phyloP scores from a whole-genome alignment of 1,140 invertebrate species.

The Apis cerana region DNA sequence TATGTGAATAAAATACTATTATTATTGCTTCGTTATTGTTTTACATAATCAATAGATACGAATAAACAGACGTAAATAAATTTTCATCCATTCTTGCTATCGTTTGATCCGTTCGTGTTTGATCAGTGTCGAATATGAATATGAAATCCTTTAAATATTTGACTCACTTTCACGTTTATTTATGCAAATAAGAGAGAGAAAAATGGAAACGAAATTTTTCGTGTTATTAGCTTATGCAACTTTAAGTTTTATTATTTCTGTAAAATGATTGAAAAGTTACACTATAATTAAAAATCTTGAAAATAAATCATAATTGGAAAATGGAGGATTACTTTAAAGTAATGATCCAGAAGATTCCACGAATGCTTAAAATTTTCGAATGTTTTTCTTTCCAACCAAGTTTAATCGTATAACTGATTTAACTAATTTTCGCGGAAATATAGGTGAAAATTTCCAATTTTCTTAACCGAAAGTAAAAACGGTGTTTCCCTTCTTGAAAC shows the following conservation, averaged over 20 bases:
- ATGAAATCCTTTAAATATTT: not conserved
- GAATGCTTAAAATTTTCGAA: conserved; percentile 7
- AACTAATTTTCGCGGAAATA: not conserved
- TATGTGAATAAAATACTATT: no score
- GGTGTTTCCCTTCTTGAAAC: not conserved
- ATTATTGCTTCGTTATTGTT: no score
- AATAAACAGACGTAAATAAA: conserved; percentile 2
- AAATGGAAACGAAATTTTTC: not conserved
- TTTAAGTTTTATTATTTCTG: not conserved
- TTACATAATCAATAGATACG: not conserved
- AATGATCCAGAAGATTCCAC: not conserved
- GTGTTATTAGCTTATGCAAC: not conserved
- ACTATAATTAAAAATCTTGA: not conserved
- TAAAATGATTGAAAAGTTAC: no score
- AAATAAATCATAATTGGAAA: no score
- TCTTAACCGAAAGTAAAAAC: not conserved
- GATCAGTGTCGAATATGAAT: not conserved
- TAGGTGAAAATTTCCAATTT: not conserved
- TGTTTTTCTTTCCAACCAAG: not conserved
- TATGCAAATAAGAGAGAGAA: not conserved
- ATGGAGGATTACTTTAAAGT: not conserved
- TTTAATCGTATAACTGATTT: not conserved
- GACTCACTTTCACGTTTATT: not conserved
- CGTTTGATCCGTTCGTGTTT: not conserved
- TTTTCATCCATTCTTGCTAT: not conserved